A percentile compares a stretch with the other conserved stretches of the same genome.
Conservation (phyloP, 2,113 vertebrate genomes). For the Asarcornis scutulata region DNA sequence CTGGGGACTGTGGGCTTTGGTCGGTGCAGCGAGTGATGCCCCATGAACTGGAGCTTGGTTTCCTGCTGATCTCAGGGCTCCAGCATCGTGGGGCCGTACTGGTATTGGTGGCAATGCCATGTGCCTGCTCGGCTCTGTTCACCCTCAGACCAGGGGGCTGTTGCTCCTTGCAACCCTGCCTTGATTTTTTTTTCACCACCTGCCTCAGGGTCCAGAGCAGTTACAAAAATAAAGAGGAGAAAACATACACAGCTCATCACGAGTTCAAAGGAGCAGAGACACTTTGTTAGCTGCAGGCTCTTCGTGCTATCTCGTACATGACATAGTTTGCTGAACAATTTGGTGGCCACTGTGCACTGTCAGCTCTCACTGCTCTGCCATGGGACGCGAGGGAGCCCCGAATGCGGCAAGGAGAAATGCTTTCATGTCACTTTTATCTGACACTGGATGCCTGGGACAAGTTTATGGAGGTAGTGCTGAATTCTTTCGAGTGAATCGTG, state of each 20-base stretch:
- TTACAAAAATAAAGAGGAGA: slow-evolving; percentile 20
- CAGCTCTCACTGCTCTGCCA: neutral
- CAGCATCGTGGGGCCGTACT: rapidly evolving
- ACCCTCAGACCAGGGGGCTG: neutral
- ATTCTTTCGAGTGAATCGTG: neutral
- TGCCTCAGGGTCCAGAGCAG: neutral
- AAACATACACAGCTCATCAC: neutral
- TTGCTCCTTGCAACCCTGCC: neutral
- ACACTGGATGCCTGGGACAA: slow-evolving; percentile 4
- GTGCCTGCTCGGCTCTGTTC: neutral
- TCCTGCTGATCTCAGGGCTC: no score
- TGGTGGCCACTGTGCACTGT: neutral
- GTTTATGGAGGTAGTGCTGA: neutral
- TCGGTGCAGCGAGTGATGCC: neutral
- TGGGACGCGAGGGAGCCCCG: neutral
- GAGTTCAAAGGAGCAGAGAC: slow-evolving; percentile 35
- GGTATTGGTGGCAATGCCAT: neutral
- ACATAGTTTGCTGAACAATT: slow-evolving; percentile 49
- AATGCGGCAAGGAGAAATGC: neutral
- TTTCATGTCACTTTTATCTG: slow-evolving; percentile 39
- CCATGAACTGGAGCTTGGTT: rapidly evolving
- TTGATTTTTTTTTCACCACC: neutral
- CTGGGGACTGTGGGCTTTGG: neutral
- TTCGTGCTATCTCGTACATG: slow-evolving; percentile 48
- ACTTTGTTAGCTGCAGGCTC: slow-evolving; percentile 1